Base-by-base conservation (phyloP, 1,140 invertebrate species). In the Episyrphus balteatus region DNA sequence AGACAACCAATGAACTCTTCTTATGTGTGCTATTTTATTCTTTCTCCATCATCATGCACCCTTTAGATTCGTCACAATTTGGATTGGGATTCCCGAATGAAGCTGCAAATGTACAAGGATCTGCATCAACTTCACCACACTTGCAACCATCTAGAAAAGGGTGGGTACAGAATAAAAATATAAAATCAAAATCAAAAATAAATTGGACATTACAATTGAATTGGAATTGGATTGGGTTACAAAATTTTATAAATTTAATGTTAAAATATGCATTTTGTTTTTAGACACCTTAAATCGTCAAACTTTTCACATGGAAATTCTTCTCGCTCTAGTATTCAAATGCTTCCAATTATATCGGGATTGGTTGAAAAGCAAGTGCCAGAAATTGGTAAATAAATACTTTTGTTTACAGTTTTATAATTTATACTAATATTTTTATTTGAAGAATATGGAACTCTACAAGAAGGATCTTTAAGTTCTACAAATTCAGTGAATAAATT, bases 401-500 rank as follows among this genome's bases (percentile, higher is more conserved):
- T 42, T 49, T 46, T 26, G 43, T 47, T 30, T 9, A 36, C 31
- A 33, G 11, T 44, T 13, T 3, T 30, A 15, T 21, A 33, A 30
- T n/a, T 48, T 13, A 31, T 31, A 3, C 2, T 26, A 14, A 31
- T 15, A 1, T 38, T 14, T 39, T 15, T 6, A 19, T 42, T 10
- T 21, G 5, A 54, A 85, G 83, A 82, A 61, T 86, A 86, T 58
- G 81, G 81, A 6, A 78, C 81, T 6, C 62, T 88, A 48, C 79
- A 80, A 53, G 84, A 89, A 66, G 86, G 85, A 50, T 73, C 73
- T 0, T 57, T 73, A 42, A 56, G 73, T 67, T 56, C 75, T 49
- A 44, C 75, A 57, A 51, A 75, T 69, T 62, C 75, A 55, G 47
- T 77, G 57, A 47, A 70, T 68, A 61, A 75, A 65, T 59, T 75